phyloP scores from a whole-genome alignment of 2,797 vertebrate genomes.

The Lithobates pipiens region DNA sequence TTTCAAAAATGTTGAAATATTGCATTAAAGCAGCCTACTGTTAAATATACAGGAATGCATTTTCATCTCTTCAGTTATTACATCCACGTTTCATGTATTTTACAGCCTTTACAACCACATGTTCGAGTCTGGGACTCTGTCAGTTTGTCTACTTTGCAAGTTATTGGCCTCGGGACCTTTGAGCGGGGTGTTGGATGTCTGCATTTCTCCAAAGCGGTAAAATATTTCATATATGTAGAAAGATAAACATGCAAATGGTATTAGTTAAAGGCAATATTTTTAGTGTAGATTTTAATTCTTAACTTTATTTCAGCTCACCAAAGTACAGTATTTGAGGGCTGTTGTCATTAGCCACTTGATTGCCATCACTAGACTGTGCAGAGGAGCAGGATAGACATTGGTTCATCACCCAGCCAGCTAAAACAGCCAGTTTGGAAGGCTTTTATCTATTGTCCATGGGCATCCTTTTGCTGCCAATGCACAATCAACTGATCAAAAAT shows the following conservation, averaged over 20 bases:
- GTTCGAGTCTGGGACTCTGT: slow-evolving; percentile 97
- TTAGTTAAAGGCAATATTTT: neutral
- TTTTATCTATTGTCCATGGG: too few species aligned
- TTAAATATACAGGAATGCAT: neutral
- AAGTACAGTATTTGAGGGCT: too few species aligned
- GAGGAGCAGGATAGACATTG: too few species aligned
- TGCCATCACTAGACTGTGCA: too few species aligned
- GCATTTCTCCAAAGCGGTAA: slow-evolving; percentile 96
- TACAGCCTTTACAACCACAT: slow-evolving; percentile 90
- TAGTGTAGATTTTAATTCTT: neutral
- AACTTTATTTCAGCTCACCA: too few species aligned
- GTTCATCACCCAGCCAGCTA: too few species aligned
- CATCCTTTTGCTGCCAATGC: too few species aligned
- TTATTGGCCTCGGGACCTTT: slow-evolving; percentile 92
- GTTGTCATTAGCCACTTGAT: too few species aligned
- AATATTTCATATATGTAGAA: slow-evolving; percentile 61
- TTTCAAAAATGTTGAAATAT: too few species aligned
- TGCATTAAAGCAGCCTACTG: too few species aligned
- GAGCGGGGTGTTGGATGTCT: slow-evolving; percentile 95
- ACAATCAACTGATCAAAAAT: too few species aligned
- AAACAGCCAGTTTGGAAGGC: too few species aligned
- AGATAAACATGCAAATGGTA: neutral
- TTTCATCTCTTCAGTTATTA: slow-evolving; percentile 36
- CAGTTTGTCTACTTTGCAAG: slow-evolving; percentile 88
- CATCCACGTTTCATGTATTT: slow-evolving; percentile 46